Evolutionary conservation across 1,140 invertebrate species (phyloP).

Genomic region (Leptonema lineaticorne): DNA sequence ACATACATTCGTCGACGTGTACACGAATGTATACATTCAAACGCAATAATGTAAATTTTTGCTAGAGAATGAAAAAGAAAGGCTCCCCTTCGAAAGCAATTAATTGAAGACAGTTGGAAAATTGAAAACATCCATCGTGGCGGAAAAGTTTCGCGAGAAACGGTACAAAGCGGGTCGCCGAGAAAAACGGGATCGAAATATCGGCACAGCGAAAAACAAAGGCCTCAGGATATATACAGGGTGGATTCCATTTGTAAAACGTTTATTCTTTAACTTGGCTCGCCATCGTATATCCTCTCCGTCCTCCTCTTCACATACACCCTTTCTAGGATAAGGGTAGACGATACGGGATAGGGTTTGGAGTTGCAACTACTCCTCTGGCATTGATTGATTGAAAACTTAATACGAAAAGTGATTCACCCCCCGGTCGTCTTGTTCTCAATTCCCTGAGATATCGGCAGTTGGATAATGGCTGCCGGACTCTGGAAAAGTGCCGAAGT

Average conservation of each 20-base stretch:
- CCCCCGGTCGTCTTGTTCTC: conserved; percentile 10
- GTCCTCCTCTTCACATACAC: no score
- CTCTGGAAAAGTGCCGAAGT: no score
- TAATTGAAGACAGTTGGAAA: conserved; percentile 34
- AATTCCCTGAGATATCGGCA: background rate
- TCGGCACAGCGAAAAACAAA: conserved; percentile 6
- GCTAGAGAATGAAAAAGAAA: background rate
- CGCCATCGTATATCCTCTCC: no score
- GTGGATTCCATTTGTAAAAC: conserved; percentile 25
- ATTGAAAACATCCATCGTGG: conserved; percentile 34
- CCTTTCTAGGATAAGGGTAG: background rate
- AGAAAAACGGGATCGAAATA: background rate
- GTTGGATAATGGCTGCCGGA: background rate
- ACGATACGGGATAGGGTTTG: background rate
- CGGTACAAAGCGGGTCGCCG: background rate
- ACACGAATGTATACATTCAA: background rate
- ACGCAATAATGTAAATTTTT: conserved; percentile 19
- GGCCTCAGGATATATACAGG: background rate
- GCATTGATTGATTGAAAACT: conserved; percentile 30
- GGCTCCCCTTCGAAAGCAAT: conserved; percentile 17
- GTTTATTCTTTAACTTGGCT: conserved; percentile 22
- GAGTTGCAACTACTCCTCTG: background rate
- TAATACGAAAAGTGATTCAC: conserved; percentile 27
- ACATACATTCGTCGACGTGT: no score
- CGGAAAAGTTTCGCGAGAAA: conserved; percentile 14